Conservation (phyloP, 2,113 vertebrate genomes). For the Myiopsitta monachus region DNA sequence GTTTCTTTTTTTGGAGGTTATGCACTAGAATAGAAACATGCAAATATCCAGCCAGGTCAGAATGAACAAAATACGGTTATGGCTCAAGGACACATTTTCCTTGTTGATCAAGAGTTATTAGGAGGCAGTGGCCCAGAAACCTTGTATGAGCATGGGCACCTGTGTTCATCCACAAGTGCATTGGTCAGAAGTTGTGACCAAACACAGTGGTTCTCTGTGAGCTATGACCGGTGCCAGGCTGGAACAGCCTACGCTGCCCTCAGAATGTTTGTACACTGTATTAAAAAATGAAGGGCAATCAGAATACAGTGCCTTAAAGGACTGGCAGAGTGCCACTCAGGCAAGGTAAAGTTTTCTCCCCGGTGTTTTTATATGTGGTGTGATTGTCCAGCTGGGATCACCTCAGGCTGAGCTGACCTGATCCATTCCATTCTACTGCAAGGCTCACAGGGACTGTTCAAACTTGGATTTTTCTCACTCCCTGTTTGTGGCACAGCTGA, state of each 20-base stretch:
- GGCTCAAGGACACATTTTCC: neutral
- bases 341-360: neutral
- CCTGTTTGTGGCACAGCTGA: neutral
- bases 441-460: neutral
- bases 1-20: neutral
- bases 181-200: neutral
- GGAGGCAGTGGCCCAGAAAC: neutral
- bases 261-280: fast-evolving
- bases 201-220: neutral
- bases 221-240: neutral
- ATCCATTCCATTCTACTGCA: neutral
- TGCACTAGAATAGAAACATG: neutral
- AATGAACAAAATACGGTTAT: neutral
- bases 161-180: neutral
- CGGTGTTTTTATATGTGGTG: fast-evolving
- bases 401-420: neutral
- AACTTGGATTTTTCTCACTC: neutral
- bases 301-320: fast-evolving
- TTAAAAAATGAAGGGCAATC: neutral
- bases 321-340: neutral
- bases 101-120: neutral
- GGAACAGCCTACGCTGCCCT: fast-evolving
- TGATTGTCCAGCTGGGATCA: neutral
- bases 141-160: neutral
- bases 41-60: neutral